Conservation (phyloP, 2,113 vertebrate genomes). For the Gavia stellata region DNA sequence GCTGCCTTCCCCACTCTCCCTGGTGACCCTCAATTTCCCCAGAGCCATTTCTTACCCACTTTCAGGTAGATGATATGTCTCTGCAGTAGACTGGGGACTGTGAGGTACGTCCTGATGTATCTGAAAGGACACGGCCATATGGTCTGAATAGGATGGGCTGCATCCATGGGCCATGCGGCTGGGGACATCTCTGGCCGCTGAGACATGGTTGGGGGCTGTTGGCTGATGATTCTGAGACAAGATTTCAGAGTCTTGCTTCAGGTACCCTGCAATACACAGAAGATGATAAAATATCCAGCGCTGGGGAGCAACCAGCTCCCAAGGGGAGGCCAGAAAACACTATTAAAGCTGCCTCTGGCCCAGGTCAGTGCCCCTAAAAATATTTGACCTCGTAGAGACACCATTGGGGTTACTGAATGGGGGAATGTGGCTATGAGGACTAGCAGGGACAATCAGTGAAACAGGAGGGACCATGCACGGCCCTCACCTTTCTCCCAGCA, state of each 20-base stretch:
- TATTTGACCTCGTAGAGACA: not conserved
- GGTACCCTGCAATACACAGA: not conserved
- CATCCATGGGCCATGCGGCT: not conserved
- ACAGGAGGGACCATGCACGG: not conserved
- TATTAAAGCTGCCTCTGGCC: not conserved
- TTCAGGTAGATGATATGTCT: not conserved
- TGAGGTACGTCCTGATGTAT: not conserved
- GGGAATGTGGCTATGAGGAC: not conserved
- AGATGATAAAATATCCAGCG: not conserved
- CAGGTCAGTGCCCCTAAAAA: not conserved
- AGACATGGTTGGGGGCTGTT: not conserved
- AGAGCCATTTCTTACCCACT: not conserved
- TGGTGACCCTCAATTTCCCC: not conserved
- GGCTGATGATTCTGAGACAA: not conserved
- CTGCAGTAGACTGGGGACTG: not conserved
- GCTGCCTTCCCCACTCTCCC: not conserved
- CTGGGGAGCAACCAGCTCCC: not conserved
- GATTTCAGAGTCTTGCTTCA: not conserved
- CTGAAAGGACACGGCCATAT: not conserved
- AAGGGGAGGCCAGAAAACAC: not conserved
- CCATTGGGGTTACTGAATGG: accelerated
- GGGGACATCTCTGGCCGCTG: not conserved
- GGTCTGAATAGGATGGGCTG: not conserved
- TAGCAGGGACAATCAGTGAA: not conserved
- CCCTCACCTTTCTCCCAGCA: not conserved